These are phyloP conservation scores for Columbina picui DNA, from an alignment of 2,113 vertebrate species.

Conservation along the genomic window DNA sequence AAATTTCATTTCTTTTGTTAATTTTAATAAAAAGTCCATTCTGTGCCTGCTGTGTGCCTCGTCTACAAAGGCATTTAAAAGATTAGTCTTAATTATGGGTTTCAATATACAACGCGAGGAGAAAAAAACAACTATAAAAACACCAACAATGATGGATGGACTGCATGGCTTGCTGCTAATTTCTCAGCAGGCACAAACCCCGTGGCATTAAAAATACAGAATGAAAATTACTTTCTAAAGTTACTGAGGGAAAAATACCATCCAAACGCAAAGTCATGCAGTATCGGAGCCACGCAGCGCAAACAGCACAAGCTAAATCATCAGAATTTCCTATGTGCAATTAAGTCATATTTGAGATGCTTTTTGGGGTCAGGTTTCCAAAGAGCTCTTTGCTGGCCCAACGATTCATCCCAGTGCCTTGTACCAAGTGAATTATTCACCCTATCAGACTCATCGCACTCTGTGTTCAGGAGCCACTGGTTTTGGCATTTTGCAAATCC, in stretches of 20 bases:
- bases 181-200: constrained; percentile 32
- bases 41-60: not conserved
- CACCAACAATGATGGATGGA: constrained; percentile 32
- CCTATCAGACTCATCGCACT: not conserved
- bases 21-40: constrained; percentile 67
- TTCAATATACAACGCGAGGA: not conserved
- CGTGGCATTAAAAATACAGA: constrained; percentile 1
- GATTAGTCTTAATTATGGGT: constrained; percentile 53
- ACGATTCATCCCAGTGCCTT: not conserved
- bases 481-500: constrained; percentile 4
- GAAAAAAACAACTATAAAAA: not conserved
- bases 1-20: constrained; percentile 53
- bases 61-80: constrained; percentile 39
- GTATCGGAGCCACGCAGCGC: not conserved
- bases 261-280: not conserved
- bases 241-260: not conserved
- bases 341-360: not conserved
- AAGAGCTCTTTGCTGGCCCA: not conserved
- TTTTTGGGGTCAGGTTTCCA: not conserved
- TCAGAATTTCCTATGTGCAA: not conserved
- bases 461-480: not conserved
- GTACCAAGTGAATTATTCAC: not conserved
- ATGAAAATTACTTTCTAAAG: not conserved
- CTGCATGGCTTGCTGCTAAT: not conserved
- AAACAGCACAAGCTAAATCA: not conserved